Evolutionary conservation across 2,888 invertebrate species (phyloP).

Genomic region (Abrostola tripartita): DNA sequence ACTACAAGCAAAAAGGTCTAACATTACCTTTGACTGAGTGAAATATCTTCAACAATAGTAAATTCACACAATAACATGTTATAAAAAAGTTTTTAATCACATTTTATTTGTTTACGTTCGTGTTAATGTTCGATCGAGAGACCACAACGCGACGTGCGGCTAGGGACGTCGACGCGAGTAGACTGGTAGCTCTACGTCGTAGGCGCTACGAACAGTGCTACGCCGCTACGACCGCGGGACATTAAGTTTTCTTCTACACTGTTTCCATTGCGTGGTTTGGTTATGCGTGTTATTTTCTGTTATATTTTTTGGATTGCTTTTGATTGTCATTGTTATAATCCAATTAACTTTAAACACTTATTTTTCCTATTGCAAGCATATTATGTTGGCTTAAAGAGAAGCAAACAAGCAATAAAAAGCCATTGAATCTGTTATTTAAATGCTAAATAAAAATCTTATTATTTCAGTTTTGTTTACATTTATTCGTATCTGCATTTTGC

Average conservation of each 20-base stretch:
- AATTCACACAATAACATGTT: slow-evolving; percentile 56
- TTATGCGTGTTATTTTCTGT: slow-evolving; percentile 24
- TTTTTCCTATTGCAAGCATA: slow-evolving; percentile 1
- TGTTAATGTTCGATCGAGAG: slow-evolving; percentile 39
- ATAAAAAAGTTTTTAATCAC: slow-evolving; percentile 63
- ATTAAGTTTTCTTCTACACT: slow-evolving; percentile 41
- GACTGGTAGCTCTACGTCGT: slow-evolving; percentile 60
- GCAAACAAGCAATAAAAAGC: too few relatives aligned
- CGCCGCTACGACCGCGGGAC: slow-evolving; percentile 37
- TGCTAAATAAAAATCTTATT: too few relatives aligned
- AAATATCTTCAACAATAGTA: slow-evolving; percentile 47
- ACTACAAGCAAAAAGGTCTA: slow-evolving; percentile 10
- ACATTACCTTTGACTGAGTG: slow-evolving; percentile 52
- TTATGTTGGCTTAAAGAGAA: too few relatives aligned
- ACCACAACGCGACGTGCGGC: slow-evolving; percentile 58
- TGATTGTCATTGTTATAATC: slow-evolving; percentile 13
- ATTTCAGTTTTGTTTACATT: slow-evolving; percentile 22
- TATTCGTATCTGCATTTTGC: slow-evolving; percentile 48
- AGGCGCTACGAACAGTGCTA: slow-evolving; percentile 44
- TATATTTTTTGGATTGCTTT: slow-evolving; percentile 20
- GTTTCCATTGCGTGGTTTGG: slow-evolving; percentile 11
- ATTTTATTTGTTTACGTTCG: slow-evolving; percentile 69
- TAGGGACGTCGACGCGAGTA: slow-evolving; percentile 58
- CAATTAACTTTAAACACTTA: slow-evolving; percentile 8
- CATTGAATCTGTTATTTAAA: too few relatives aligned